A percentile compares a stretch with the other conserved stretches of the same genome.
Evolutionary conservation across 2,888 invertebrate species (phyloP).

Genomic region (Phorcus lineatus): DNA sequence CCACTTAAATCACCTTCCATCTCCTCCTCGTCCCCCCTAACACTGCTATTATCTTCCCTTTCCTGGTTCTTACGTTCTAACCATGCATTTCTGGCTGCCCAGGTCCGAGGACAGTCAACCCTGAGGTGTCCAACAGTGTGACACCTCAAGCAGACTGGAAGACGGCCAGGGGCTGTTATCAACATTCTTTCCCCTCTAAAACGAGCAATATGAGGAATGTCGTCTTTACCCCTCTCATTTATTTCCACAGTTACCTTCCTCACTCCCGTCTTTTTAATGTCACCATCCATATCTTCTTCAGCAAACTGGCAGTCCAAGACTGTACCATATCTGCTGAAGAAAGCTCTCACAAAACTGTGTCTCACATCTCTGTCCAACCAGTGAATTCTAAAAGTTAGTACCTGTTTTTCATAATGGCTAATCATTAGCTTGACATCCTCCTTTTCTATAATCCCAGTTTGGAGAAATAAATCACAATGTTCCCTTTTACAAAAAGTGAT

Average conservation of each 20-base stretch:
- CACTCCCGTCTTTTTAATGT: background rate
- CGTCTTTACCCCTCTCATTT: background rate
- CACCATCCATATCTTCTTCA: background rate
- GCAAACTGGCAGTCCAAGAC: background rate
- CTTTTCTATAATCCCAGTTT: too few relatives aligned
- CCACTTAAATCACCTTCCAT: background rate
- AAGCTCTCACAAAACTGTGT: background rate
- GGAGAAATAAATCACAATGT: too few relatives aligned
- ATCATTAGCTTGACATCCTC: background rate
- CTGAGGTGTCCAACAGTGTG: background rate
- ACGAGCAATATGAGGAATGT: background rate
- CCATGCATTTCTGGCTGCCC: too few relatives aligned
- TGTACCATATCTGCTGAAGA: background rate
- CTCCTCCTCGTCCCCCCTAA: background rate
- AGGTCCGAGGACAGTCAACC: background rate
- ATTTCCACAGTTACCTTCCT: background rate
- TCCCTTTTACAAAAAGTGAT: too few relatives aligned
- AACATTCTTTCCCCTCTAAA: background rate
- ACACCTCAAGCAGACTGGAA: background rate
- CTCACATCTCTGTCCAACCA: background rate
- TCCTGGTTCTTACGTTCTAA: too few relatives aligned
- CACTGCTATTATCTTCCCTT: too few relatives aligned
- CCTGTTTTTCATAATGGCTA: background rate
- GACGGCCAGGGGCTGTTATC: background rate
- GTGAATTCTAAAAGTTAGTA: background rate